Conservation (phyloP, 2,113 vertebrate species). For the Laterallus jamaicensis region DNA sequence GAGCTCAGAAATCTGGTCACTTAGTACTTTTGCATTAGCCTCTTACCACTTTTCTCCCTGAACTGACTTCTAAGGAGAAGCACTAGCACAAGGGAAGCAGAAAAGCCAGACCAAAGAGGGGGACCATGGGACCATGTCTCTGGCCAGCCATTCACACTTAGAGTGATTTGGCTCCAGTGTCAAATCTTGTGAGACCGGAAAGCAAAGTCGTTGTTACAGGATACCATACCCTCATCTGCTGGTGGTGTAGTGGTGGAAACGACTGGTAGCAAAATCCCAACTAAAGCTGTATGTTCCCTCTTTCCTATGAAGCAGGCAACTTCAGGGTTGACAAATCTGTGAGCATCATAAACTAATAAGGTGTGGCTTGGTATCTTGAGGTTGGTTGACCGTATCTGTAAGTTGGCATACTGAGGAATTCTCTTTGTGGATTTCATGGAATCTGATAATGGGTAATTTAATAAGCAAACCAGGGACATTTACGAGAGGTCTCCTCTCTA, state of each 20-base stretch:
- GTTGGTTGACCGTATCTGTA: background rate
- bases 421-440: background rate
- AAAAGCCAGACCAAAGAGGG: background rate
- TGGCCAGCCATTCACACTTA: background rate
- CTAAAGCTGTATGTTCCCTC: background rate
- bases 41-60: background rate
- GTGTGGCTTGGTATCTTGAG: background rate
- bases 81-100: background rate
- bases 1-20: background rate
- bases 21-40: background rate
- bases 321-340: background rate
- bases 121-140: background rate
- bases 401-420: background rate
- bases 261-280: background rate
- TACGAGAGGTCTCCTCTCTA: background rate
- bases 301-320: background rate
- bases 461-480: background rate
- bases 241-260: background rate
- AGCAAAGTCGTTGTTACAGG: background rate
- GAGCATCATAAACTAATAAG: background rate
- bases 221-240: background rate
- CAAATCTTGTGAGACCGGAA: background rate
- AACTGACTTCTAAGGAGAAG: background rate
- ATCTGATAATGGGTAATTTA: background rate
- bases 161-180: background rate